Base-by-base conservation (phyloP, 2,888 invertebrate species). In the Drosophila multiciliata region DNA sequence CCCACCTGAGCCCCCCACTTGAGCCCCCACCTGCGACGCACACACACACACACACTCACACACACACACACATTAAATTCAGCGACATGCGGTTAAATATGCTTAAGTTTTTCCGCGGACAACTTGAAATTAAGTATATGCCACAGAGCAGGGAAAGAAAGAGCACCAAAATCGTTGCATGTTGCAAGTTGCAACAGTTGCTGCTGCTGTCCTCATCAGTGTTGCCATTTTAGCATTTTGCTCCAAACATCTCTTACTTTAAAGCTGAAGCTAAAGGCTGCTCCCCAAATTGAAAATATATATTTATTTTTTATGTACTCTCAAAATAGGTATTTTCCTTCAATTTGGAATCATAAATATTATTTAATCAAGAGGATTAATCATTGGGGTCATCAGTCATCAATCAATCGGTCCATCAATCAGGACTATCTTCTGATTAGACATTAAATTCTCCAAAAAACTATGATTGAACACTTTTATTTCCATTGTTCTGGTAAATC, bases 81-180 rank as follows among this genome's bases (percentile, higher is more conserved):
- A 87, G 86, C 87, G 87, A 91, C 90, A 88, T 90, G 91, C 89
- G 89, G 82, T 87, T 82, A 83, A 86, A 84, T 81, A 86, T 82
- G 83, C 85, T 85, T 87, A 86, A 86, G 80, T 76, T 75, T 84
- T 83, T 69, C 81, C 83, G 82, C 83, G 85, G 86, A 86, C 90
- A 87, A 80, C 75, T 86, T 67, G 79, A 88, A 87, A 90, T 87
- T 90, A 87, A 86, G 85, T 89, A 89, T 80, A 89, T 89, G 85
- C 80, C 87, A 87, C 78, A 50, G 62, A 58, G 53, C 53, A 35
- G 11, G 20, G 32, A 32, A 35, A 15, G 63, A 50, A 64, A 50
- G 49, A 66, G 68, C 33, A 20, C 67, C 67, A 73, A 72, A 87
- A 87, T 74, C 58, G 73, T 71, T 57, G 55, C 55, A 45, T 20